Base-by-base conservation (phyloP, 2,888 invertebrate genomes). In the Eupithecia tripunctaria region DNA sequence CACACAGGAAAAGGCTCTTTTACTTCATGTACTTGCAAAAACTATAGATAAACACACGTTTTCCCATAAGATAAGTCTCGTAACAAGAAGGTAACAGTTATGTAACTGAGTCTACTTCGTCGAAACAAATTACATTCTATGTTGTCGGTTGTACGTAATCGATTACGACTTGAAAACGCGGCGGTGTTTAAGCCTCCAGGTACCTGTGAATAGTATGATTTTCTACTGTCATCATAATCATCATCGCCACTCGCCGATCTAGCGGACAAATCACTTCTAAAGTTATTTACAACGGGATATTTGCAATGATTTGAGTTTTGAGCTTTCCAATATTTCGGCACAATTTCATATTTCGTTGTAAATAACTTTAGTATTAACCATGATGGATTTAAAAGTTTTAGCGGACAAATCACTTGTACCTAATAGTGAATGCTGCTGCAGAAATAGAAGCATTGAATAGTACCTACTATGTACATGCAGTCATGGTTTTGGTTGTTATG, bases 11-110 rank as follows among this genome's bases (percentile, higher is more conserved):
- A 21, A 51, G 21, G 2, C 21, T 25, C 10, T 36, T 36, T 36
- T 8, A 36, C 36, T 2, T 7, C 4, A 21, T n/a, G 21, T 51
- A 51, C n/a, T n/a, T 21, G 64, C 38, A 70, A 75, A 72, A 71
- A 72, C 32, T 38, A 71, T 62, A 71, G 74, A 67, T 36, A 29
- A 21, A 63, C 62, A 32, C 59, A 71, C 73, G 65, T 75, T 65
- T 78, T 77, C 79, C 77, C 78, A 78, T 78, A 76, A 73, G 72
- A 71, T 73, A 72, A 77, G 71, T 78, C 72, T 82, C 76, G 76
- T 81, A 79, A 76, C 74, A 72, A 79, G 79, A 78, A 51, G 51
- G 2, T 51, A 79, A 81, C 77, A 72, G 78, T 85, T 85, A 78
- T 69, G 72, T 82, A 85, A 84, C 79, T 64, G 78, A 74, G 70